Evolutionary conservation across 2,113 vertebrate species (phyloP), one percentile per base, ranked within the genome.

Genomic region (Solea senegalensis): DNA sequence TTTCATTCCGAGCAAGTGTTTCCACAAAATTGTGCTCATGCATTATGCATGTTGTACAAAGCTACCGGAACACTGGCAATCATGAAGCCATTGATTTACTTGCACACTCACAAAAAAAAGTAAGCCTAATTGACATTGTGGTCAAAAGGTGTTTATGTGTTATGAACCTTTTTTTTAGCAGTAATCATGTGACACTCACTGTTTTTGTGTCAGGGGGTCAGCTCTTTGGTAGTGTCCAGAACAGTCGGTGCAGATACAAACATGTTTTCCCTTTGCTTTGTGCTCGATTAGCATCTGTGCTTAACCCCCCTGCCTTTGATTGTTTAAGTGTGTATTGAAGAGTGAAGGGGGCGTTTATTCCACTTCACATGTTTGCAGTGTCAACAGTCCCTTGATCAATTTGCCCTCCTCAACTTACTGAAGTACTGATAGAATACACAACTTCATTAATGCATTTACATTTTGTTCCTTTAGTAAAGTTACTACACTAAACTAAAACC

Each of bases 1-100:
- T 80, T 84, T 74, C 55, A 74, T 74, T 80, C 51, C 59, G 8
- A 69, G 65, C 52, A 49, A 67, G 68, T 69, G 45, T 57, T 45
- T 1, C 53, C 39, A 69, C 21, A 74, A 76, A 77, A 78, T 69
- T 12, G 52, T 40, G 46, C 72, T 82, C 65, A 73, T 85, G 14
- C 63, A 78, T 83, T 72, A 76, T 72, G 40, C 48, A 77, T 79
- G 69, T 7, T 5, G 48, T 34, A 34, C 34, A 34, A 34, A 34
- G 3, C 34, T 34, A 72, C 80, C 52, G 10, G 40, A 72, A 74
- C 74, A 57, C 7, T 66, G 79, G 71, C 69, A 62, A 72, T 80
- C 67, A 63, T 48, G 4, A 28, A 72, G 65, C 27, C 52, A 63
- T n/a, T 63, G 57, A 67, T 78, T 75, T 65, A 78, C n/a, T 11